phyloP scores from a whole-genome alignment of 2,113 vertebrate species.

The Sminthopsis crassicaudata region DNA sequence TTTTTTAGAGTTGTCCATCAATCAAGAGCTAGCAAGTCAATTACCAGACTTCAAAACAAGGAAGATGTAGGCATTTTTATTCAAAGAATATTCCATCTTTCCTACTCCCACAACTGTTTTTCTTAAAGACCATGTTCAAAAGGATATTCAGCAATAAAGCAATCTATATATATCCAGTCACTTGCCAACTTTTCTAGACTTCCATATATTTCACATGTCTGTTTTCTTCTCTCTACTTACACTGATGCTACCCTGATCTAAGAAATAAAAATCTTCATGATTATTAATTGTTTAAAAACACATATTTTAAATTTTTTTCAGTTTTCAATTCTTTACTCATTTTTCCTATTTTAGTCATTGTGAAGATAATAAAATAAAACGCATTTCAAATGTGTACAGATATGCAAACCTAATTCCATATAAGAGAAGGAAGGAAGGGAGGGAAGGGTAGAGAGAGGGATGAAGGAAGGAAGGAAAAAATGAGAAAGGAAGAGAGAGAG shows the following conservation, averaged over 20 bases:
- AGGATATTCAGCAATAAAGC: not conserved
- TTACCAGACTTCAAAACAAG: not conserved
- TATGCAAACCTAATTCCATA: not conserved
- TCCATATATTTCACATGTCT: not conserved
- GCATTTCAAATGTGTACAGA: not conserved
- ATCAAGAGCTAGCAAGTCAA: not conserved
- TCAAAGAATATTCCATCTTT: not conserved
- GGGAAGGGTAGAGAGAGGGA: not conserved
- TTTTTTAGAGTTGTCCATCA: not conserved
- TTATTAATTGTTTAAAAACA: not conserved
- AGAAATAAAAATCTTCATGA: not conserved
- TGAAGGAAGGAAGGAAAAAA: too few relatives aligned
- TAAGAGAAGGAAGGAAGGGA: not conserved
- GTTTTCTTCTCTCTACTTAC: not conserved
- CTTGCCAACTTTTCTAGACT: not conserved
- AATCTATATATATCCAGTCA: not conserved
- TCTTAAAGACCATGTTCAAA: not conserved
- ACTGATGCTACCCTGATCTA: not conserved
- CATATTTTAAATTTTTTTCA: not conserved
- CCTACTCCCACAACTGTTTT: not conserved
- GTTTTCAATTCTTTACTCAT: not conserved
- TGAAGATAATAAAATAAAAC: not conserved
- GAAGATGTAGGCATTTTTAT: not conserved
- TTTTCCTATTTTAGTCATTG: not conserved
- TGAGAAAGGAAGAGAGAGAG: too few relatives aligned